Evolutionary conservation across 2,888 invertebrate species (phyloP), one percentile per base, ranked within the genome.

Genomic region (Melitaea athalia): DNA sequence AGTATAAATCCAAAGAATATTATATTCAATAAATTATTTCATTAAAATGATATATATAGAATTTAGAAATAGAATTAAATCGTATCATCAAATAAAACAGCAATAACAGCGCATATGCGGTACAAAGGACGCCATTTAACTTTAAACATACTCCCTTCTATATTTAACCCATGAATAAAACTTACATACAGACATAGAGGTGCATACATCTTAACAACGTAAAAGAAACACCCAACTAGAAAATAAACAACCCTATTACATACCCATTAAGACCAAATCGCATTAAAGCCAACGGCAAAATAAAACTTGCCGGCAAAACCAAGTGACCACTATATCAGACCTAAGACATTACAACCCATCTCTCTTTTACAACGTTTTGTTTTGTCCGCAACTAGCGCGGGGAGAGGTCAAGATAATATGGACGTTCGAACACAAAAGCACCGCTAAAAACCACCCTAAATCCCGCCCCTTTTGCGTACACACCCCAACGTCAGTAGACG

Each of bases 381-480:
- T 67, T 72, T 72, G 68, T 70, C 66, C 66, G 64, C 49, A 57
- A 57, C 47, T 38, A 69, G 49, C 76, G 77, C 75, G 69, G 72
- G 68, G 70, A 79, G 59, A 75, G 88, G 69, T 85, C 88, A 73
- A n/a, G 11, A 33, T 78, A 77, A 63, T 72, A 59, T 84, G 86
- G 88, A 45, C 66, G 70, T 12, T 24, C 38, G 5, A 68, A 76
- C 79, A 89, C 87, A 89, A 88, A 88, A 89, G 87, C 87, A 77
- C 73, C 75, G 78, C 81, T 82, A 89, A 90, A 90, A 89, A 86
- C 89, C 85, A 86, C 87, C 88, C 89, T 81, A 77, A 74, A 76
- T 78, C 81, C 84, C 90, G 89, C 91, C 91, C 89, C 87, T 86
- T 87, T 81, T 75, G 78, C 77, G 82, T 85, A 86, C 87, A 87